Evolutionary conservation across 1,140 invertebrate species (phyloP), one percentile per base, ranked within the genome.

Genomic region (Gyrodactylus bullatarudis): DNA sequence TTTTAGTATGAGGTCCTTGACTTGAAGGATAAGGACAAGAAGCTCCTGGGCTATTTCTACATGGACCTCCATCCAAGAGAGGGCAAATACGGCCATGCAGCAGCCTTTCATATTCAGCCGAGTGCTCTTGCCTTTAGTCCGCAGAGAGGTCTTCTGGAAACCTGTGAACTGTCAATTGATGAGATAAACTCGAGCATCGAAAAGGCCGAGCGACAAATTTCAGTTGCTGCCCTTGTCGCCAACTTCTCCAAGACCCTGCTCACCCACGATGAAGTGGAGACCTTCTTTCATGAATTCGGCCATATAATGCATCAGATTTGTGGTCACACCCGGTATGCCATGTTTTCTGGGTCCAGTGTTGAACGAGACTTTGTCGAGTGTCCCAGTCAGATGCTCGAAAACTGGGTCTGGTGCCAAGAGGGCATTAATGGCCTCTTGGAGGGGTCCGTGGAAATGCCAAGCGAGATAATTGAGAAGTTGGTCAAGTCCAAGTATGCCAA

Each of bases 371-470:
- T 84, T 79, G 79, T 84, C 19, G 84, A 84, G 76, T 83, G 83
- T 1, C 84, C 84, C 20, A 84, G 83, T 19, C 84, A 84, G 78
- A 84, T 84, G 84, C 76, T 84, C 73, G 84, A 84, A 76, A 84
- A 84, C 76, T 84, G 84, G 84, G 81, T 81, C 2, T 84, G 83
- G 83, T 80, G 84, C 76, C 77, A 78, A 75, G 83, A 84, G 71
- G 78, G 83, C 1, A 76, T 84, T 1, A 74, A 76, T 16, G 74
- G 75, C 24, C 84, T 84, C 76, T 83, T 83, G 76, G 77, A 82
- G 77, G 80, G 82, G 68, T 77, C 78, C 23, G 76, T 74, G 68
- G 75, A 78, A 26, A 79, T 84, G 71, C 83, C 83, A 0, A 79
- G 82, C 71, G 79, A 83, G 1, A 73, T 84, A 27, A 74, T 84